A percentile compares a stretch with the other conserved stretches of the same genome.
phyloP scores from a whole-genome alignment of 2,888 invertebrate genomes.

The Tiliacea citrago region DNA sequence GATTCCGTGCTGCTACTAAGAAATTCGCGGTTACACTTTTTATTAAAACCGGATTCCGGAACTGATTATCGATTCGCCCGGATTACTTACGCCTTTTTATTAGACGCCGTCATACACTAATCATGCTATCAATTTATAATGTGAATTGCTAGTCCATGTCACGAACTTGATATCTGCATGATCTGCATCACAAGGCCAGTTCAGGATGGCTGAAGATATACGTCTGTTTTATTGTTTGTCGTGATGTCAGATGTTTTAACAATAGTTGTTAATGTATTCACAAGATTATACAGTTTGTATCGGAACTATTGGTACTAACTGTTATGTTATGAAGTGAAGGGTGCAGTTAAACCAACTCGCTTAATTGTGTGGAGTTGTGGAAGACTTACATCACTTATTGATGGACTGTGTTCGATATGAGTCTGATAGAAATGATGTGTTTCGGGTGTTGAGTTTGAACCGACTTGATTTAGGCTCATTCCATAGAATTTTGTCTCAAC shows the following conservation, averaged over 20 bases:
- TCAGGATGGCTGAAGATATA: constrained; percentile 47
- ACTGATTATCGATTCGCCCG: constrained; percentile 31
- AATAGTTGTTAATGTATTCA: constrained; percentile 45
- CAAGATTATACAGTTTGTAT: constrained; percentile 27
- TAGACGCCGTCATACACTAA: constrained; percentile 26
- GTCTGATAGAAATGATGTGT: too few relatives aligned
- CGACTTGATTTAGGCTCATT: too few relatives aligned
- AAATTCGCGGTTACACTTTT: constrained; percentile 23
- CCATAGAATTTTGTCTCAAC: too few relatives aligned
- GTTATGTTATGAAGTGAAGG: not conserved
- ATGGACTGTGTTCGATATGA: too few relatives aligned
- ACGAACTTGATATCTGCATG: constrained; percentile 56
- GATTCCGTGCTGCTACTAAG: not conserved
- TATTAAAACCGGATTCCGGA: constrained; percentile 37
- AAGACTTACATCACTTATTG: too few relatives aligned
- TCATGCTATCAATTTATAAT: constrained; percentile 35
- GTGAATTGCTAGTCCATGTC: constrained; percentile 48
- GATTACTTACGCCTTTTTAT: constrained; percentile 48
- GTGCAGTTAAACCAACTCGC: too few relatives aligned
- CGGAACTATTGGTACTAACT: not conserved
- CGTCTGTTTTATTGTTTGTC: constrained; percentile 26
- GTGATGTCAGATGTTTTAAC: constrained; percentile 44
- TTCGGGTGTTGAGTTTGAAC: too few relatives aligned
- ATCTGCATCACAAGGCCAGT: constrained; percentile 51
- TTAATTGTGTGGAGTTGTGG: too few relatives aligned